These are phyloP conservation scores for Cordilura impudica DNA, from an alignment of 2,888 invertebrate species.

Conservation along the genomic window DNA sequence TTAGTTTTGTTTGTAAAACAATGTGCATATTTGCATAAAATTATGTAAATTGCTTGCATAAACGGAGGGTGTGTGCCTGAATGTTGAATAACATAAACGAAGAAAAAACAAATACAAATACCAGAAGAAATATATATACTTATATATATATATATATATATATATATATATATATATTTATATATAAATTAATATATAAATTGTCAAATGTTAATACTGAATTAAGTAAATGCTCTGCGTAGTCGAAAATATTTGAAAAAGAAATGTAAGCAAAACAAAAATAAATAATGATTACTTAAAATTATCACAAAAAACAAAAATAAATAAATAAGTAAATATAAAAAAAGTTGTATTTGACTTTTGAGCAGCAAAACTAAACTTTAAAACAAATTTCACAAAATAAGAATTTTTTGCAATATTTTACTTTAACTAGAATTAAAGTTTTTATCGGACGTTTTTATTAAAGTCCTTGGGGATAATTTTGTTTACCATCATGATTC, in stretches of 20 bases:
- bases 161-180: no score
- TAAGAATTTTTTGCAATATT: neutral
- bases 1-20: slow-evolving; percentile 31
- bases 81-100: neutral
- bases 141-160: no score
- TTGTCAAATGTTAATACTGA: slow-evolving; percentile 22
- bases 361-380: neutral
- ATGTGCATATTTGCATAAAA: slow-evolving; percentile 56
- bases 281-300: no score
- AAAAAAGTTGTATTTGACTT: neutral
- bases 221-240: neutral
- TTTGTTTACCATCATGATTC: slow-evolving; percentile 31
- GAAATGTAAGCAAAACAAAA: neutral
- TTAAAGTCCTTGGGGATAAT: slow-evolving; percentile 23
- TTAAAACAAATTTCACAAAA: slow-evolving; percentile 16
- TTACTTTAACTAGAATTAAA: neutral
- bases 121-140: neutral
- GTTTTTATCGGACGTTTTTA: slow-evolving; percentile 7
- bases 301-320: no score
- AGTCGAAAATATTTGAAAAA: neutral
- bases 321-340: no score
- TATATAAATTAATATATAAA: neutral
- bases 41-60: slow-evolving; percentile 53
- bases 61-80: slow-evolving; percentile 47
- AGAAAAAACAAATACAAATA: slow-evolving; percentile 17